phyloP scores from a whole-genome alignment of 2,888 invertebrate species.

The Caenorhabditis afra region DNA sequence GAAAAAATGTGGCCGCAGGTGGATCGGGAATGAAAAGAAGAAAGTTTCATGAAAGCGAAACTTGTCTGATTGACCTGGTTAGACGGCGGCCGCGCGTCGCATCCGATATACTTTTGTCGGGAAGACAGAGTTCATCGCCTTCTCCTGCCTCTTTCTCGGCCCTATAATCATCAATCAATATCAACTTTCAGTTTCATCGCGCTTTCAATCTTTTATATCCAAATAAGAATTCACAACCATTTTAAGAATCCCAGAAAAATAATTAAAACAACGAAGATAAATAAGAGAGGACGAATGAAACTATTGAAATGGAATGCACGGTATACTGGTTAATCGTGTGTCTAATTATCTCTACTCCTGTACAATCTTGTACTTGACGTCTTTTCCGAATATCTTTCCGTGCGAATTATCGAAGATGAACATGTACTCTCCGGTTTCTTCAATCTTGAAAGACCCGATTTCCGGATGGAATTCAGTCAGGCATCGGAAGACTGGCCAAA shows the following conservation, averaged over 20 bases:
- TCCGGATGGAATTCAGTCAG: constrained; percentile 77
- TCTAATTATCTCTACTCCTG: constrained; percentile 18
- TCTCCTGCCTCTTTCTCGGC: constrained; percentile 3
- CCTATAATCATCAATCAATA: constrained; percentile 39
- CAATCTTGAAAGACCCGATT: constrained; percentile 65
- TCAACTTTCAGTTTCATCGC: constrained; percentile 23
- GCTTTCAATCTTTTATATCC: constrained; percentile 21
- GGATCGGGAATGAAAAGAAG: constrained; percentile 20
- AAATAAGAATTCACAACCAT: constrained; percentile 35
- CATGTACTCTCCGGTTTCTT: constrained; percentile 68
- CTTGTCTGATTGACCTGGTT: constrained; percentile 61
- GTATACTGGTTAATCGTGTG: neutral
- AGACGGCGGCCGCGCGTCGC: constrained; percentile 37
- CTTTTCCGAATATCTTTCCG: constrained; percentile 74
- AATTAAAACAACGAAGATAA: neutral
- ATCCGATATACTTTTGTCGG: constrained; percentile 53
- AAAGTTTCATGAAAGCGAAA: constrained; percentile 66
- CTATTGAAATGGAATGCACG: too few relatives aligned
- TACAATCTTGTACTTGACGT: constrained; percentile 71
- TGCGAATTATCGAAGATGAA: constrained; percentile 77
- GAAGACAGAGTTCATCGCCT: constrained; percentile 44
- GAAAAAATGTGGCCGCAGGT: constrained; percentile 53
- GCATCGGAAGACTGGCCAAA: constrained; percentile 75
- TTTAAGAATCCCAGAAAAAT: neutral
- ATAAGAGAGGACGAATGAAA: neutral